phyloP scores from a whole-genome alignment of 2,888 invertebrate species.

The Stramonita haemastoma region DNA sequence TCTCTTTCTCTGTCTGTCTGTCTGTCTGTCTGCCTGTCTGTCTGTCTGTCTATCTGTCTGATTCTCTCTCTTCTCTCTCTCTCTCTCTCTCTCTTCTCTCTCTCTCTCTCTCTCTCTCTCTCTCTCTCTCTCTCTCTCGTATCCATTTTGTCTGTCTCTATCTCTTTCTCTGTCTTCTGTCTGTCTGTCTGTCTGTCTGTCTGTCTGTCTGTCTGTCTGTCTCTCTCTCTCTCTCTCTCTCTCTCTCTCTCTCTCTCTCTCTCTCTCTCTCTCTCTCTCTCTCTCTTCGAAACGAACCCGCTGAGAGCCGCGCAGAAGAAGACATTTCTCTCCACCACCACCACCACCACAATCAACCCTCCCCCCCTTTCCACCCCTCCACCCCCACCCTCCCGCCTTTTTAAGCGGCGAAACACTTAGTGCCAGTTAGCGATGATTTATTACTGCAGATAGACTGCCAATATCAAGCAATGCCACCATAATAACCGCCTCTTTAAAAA shows the following conservation, averaged over 20 bases:
- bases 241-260: neutral
- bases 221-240: neutral
- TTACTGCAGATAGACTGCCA: conserved; percentile 46
- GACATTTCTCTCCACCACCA: neutral
- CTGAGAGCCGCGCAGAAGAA: neutral
- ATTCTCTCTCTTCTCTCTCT: neutral
- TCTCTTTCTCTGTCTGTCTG: neutral
- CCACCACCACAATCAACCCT: neutral
- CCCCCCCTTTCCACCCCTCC: neutral
- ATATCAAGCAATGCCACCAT: conserved; percentile 44
- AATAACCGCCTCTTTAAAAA: conserved; percentile 32
- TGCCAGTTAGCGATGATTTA: conserved; percentile 47
- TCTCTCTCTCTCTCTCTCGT: neutral
- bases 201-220: neutral
- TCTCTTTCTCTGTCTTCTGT: neutral
- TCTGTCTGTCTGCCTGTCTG: neutral
- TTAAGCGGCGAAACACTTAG: conserved; percentile 33
- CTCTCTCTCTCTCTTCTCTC: neutral
- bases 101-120: neutral
- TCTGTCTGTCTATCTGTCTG: neutral
- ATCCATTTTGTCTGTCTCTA: neutral
- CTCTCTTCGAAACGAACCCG: neutral
- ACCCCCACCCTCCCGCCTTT: neutral
- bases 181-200: neutral
- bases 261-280: neutral